phyloP scores from a whole-genome alignment of 1,140 invertebrate genomes.

The Dufourea novaeangliae region DNA sequence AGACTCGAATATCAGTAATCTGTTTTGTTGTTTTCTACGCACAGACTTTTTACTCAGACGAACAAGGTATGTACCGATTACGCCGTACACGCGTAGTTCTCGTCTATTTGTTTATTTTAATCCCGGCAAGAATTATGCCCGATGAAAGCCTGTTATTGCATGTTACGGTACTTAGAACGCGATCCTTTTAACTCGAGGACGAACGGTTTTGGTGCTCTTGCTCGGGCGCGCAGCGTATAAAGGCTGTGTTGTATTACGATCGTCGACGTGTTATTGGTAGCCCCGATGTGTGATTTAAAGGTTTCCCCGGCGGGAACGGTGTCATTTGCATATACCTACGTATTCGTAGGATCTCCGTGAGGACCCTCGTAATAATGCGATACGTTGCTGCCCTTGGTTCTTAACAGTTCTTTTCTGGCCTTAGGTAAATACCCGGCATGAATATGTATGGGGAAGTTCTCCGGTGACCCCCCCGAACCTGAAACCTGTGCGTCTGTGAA shows the following conservation, averaged over 20 bases:
- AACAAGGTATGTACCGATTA: slow-evolving; percentile 22
- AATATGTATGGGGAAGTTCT: slow-evolving; percentile 59
- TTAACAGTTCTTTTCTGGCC: slow-evolving; percentile 68
- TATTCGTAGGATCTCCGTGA: slow-evolving; percentile 64
- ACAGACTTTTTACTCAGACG: too few relatives aligned
- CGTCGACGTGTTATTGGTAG: slow-evolving; percentile 63
- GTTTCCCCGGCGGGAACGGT: slow-evolving; percentile 54
- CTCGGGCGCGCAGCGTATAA: slow-evolving; percentile 29
- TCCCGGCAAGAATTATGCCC: slow-evolving; percentile 30
- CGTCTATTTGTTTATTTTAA: slow-evolving; percentile 51
- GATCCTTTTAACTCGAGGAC: slow-evolving; percentile 45
- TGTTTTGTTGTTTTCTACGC: too few relatives aligned
- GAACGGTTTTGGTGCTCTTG: slow-evolving; percentile 31
- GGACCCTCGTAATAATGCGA: slow-evolving; percentile 67
- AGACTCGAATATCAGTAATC: neutral
- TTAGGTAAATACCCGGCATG: slow-evolving; percentile 67
- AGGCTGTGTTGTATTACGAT: slow-evolving; percentile 48
- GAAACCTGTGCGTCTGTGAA: slow-evolving; percentile 30
- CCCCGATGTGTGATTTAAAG: slow-evolving; percentile 65
- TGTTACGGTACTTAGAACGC: slow-evolving; percentile 50
- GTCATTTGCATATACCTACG: slow-evolving; percentile 68
- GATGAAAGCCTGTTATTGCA: slow-evolving; percentile 46
- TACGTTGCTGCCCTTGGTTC: slow-evolving; percentile 62
- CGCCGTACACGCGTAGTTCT: slow-evolving; percentile 14
- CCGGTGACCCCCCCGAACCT: slow-evolving; percentile 52